Conservation (phyloP, 2,888 invertebrate species). For the Amorpha juglandis region DNA sequence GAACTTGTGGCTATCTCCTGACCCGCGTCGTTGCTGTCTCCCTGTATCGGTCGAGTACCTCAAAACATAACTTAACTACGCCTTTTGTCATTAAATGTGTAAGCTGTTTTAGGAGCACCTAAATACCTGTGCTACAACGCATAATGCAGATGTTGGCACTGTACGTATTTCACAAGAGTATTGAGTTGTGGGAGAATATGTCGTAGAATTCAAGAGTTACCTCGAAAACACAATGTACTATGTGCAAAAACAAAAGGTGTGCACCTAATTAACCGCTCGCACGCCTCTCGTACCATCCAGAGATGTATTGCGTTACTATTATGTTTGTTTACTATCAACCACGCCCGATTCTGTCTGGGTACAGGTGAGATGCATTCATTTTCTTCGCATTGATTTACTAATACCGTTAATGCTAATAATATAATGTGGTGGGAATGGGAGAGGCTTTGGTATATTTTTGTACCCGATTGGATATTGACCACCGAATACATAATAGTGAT, state of each 20-base stretch:
- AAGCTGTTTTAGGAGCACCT: slow-evolving; percentile 47
- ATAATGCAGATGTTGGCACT: slow-evolving; percentile 61
- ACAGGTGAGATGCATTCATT: too few relatives aligned
- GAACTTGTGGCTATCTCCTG: too few relatives aligned
- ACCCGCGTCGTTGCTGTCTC: too few relatives aligned
- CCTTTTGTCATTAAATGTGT: slow-evolving; percentile 31
- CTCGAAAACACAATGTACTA: slow-evolving; percentile 69
- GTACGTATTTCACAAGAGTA: slow-evolving; percentile 65
- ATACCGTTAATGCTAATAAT: too few relatives aligned
- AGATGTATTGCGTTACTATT: slow-evolving; percentile 20
- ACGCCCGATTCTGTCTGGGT: background rate
- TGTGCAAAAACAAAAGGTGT: slow-evolving; percentile 73
- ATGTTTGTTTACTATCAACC: background rate
- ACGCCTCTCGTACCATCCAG: slow-evolving; percentile 50
- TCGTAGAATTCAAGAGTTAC: slow-evolving; percentile 64
- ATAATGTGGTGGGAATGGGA: too few relatives aligned
- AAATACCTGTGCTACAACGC: slow-evolving; percentile 45
- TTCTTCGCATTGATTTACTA: too few relatives aligned
- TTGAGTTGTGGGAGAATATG: slow-evolving; percentile 71
- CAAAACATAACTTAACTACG: slow-evolving; percentile 19
- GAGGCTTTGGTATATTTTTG: too few relatives aligned
- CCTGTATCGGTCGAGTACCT: too few relatives aligned
- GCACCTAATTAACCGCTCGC: slow-evolving; percentile 69
- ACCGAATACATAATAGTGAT: too few relatives aligned
- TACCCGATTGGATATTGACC: too few relatives aligned